Base-by-base conservation (phyloP, 2,888 invertebrate genomes). In the Ormyrus pomaceus region DNA sequence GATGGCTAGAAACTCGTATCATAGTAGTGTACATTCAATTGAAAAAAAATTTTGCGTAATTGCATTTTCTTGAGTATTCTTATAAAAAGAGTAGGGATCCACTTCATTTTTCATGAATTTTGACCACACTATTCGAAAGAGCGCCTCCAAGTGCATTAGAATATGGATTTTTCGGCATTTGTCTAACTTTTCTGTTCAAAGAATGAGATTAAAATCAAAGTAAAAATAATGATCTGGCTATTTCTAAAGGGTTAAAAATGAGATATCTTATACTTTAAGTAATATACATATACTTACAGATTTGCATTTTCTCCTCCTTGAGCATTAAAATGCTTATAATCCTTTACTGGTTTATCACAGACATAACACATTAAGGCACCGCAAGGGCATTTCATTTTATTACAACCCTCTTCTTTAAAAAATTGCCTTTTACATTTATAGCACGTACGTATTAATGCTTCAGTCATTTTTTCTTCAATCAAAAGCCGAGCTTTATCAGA, bases 381-480 rank as follows among this genome's bases (percentile, higher is more conserved):
- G 83, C 91, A 91, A 5, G 85, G 77, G 73, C 84, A 84, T 19
- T 0, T 48, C 69, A 84, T 84, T 71, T 81, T 79, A 66, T 84
- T 91, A 82, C 91, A 91, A 66, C 89, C 88, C 51, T 86, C 86
- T 56, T 82, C 82, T 79, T 91, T 91, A 55, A 88, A 85, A 78
- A 90, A 90, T n/a, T 86, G 85, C 45, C 82, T 83, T n/a, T 85
- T 83, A 74, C 90, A 90, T 65, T 84, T 83, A 75, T 84, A 86
- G 82, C 89, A 89, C 46, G 83, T 86, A 65, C 88, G 86, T 51
- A 91, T 83, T 70, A 93, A 86, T 2, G 92, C 92, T 84, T 92
- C 91, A 11, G 92, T 92, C 92, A 93, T 93, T 86, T 92, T 91
- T 82, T 92, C 92, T 87, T 94, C 93, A 34, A 94, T 91, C 83